A percentile compares a stretch with the other conserved stretches of the same genome.
phyloP scores from a whole-genome alignment of 1,140 invertebrate species.

The Lepidurus couesii region DNA sequence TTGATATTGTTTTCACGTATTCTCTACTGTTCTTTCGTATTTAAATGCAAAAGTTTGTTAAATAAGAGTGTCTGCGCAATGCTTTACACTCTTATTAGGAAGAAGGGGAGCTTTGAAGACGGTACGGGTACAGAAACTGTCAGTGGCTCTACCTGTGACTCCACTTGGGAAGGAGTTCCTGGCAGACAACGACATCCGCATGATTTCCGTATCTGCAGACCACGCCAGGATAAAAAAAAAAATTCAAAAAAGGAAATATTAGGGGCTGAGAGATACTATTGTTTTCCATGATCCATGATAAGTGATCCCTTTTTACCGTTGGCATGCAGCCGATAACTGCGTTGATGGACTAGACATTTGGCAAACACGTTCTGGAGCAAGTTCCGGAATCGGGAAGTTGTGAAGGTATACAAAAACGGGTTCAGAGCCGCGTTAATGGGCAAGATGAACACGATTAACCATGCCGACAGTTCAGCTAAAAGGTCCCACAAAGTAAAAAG shows the following conservation, averaged over 20 bases:
- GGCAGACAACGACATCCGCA: neutral
- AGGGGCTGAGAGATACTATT: neutral
- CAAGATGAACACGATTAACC: slow-evolving; percentile 68
- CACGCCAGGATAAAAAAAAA: neutral
- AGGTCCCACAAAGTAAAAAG: slow-evolving; percentile 30
- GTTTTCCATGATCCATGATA: too few species aligned
- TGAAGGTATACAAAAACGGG: slow-evolving; percentile 72
- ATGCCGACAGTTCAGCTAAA: slow-evolving; percentile 61
- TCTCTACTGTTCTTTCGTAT: too few species aligned
- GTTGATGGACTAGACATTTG: slow-evolving; percentile 14
- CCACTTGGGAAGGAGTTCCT: neutral
- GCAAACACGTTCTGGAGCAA: slow-evolving; percentile 4
- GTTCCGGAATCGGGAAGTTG: slow-evolving; percentile 55
- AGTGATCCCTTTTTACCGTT: neutral
- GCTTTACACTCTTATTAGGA: too few species aligned
- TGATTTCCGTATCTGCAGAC: neutral
- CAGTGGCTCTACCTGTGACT: neutral
- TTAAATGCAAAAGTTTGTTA: too few species aligned
- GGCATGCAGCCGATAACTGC: neutral
- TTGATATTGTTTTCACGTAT: too few species aligned
- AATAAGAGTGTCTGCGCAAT: too few species aligned
- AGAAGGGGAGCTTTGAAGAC: too few species aligned
- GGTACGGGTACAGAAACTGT: neutral
- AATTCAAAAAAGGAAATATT: neutral
- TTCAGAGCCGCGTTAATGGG: slow-evolving; percentile 73